Conservation (phyloP, 2,888 invertebrate genomes). For the Saturnia japonica region DNA sequence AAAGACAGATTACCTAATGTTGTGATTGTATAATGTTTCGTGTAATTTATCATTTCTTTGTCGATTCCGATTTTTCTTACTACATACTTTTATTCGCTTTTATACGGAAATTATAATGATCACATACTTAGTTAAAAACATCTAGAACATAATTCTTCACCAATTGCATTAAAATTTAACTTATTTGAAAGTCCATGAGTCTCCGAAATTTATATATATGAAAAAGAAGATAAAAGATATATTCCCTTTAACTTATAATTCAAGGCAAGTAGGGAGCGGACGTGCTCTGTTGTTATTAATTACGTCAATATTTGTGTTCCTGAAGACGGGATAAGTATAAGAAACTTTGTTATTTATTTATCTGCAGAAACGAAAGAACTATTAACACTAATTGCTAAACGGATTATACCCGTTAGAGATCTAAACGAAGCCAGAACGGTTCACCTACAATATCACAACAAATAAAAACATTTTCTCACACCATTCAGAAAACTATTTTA, state of each 20-base stretch:
- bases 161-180: background rate
- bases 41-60: background rate
- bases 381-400: conserved; percentile 55
- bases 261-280: conserved; percentile 53
- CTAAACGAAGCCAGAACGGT: conserved; percentile 29
- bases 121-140: too few relatives aligned
- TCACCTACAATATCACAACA: conserved; percentile 4
- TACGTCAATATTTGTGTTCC: conserved; percentile 70
- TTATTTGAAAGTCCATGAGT: background rate
- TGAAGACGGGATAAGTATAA: conserved; percentile 59
- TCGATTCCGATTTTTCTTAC: background rate
- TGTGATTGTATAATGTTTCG: background rate
- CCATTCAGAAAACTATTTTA: background rate
- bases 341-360: conserved; percentile 63
- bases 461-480: background rate
- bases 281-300: conserved; percentile 69
- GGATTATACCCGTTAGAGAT: conserved; percentile 40
- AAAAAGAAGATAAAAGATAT: conserved; percentile 34
- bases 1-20: background rate
- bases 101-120: too few relatives aligned
- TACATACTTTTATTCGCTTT: too few relatives aligned
- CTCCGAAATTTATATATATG: too few relatives aligned
- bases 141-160: too few relatives aligned
- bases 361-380: conserved; percentile 49
- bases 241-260: conserved; percentile 53